Conservation (phyloP, 2,113 vertebrate genomes). For the Larimichthys polyactis region DNA sequence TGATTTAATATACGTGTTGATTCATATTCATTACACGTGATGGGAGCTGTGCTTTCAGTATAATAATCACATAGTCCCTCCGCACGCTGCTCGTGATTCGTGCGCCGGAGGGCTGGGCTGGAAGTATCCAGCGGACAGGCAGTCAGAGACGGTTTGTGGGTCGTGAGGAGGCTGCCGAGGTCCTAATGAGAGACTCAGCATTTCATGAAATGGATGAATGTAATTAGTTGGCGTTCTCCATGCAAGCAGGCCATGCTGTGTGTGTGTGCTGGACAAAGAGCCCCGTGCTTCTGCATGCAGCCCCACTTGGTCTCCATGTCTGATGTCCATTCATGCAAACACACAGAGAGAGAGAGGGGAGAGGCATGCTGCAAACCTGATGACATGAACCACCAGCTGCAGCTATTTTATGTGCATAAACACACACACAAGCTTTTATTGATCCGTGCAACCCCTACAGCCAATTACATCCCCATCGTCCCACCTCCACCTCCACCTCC, state of each 20-base stretch:
- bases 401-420: constrained; percentile 4
- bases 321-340: constrained; percentile 74
- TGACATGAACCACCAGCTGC: constrained; percentile 49
- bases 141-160: constrained; percentile 46
- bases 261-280: constrained; percentile 66
- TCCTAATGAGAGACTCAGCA: constrained; percentile 40
- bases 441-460: constrained; percentile 44
- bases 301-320: constrained; percentile 49
- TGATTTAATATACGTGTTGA: background rate
- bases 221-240: constrained; percentile 48
- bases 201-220: constrained; percentile 52
- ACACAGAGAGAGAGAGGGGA: background rate
- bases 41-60: background rate
- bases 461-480: constrained; percentile 36
- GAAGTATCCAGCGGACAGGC: constrained; percentile 21
- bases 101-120: constrained; percentile 35
- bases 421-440: constrained; percentile 22
- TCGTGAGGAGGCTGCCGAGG: constrained; percentile 54
- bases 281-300: constrained; percentile 10
- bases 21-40: background rate
- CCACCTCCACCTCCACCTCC: constrained; percentile 22
- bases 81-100: constrained; percentile 20
- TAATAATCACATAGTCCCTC: background rate
- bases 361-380: constrained; percentile 9
- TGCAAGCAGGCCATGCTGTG: background rate